Base-by-base conservation (phyloP, 35 echinoderm and acorn worm species). In the Diadema setosum region DNA sequence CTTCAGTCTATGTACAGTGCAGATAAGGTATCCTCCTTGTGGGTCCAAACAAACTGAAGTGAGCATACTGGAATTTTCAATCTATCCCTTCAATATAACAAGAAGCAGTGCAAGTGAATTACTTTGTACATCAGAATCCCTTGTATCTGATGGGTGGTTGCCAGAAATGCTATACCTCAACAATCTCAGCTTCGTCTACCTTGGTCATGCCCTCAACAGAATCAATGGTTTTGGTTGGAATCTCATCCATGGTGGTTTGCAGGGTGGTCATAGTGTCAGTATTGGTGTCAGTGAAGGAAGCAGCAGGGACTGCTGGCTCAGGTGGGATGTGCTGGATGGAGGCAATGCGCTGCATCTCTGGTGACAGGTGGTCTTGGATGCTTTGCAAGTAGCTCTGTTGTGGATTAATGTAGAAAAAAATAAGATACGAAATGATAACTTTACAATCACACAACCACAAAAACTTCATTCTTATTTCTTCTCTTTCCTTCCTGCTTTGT, bases 321-420 rank as follows among this genome's bases (percentile, higher is more conserved):
- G 90, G 59, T 16, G 94, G 94, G 36, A 97, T 88, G 81, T 97
- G 94, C 35, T 87, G 86, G 9, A 89, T 84, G 82, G 94, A 97
- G 15, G 94, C 94, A 15, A 97, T 97, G 5, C 91, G 86, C 30
- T 97, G 92, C 81, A 98, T 85, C 58, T 98, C 96, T 24, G 96
- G 96, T 2, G 96, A 98, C 34, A 98, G 65, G 58, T 94, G 92
- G 42, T 91, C 87, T 73, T 98, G 96, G 65, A 98, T 94, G 52
- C 96, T 98, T 48, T 98, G 96, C 2, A 98, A 59, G 58, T 98
- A 98, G 39, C 92, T 94, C 96, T 98, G 89, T 40, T 33, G 75
- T 59, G 39, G 58, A 23, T 15, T 34, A 78, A 69, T 45, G n/a
- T 41, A 50, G 32, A 67, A 42, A 80, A 29, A 48, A 11, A 57